These are phyloP conservation scores for Crenuchus spilurus DNA, from an alignment of 2,797 vertebrate genomes.

Conservation along the genomic window DNA sequence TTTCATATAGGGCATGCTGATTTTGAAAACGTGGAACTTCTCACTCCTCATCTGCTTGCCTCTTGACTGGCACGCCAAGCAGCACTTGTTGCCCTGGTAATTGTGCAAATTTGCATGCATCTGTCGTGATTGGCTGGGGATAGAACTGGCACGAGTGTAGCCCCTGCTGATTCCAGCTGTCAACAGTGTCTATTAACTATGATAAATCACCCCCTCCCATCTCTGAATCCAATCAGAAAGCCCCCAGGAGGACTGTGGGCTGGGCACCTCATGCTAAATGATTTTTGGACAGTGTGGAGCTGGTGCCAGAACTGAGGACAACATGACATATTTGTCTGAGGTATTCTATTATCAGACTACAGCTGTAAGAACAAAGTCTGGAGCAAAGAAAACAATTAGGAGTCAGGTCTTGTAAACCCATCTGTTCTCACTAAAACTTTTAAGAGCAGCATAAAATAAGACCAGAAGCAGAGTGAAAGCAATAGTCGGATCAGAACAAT, in stretches of 20 bases:
- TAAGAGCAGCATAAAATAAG: background rate
- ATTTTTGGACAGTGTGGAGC: slow-evolving; percentile 69
- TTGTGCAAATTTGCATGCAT: slow-evolving; percentile 72
- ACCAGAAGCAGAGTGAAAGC: background rate
- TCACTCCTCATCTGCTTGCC: background rate
- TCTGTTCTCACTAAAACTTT: slow-evolving; percentile 16
- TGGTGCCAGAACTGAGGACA: slow-evolving; percentile 50
- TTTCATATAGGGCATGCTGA: background rate
- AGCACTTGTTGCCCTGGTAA: slow-evolving; percentile 63
- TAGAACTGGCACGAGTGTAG: slow-evolving; percentile 64
- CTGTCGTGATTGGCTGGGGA: slow-evolving; percentile 50
- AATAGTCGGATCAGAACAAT: too few relatives aligned
- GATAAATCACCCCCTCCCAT: slow-evolving; percentile 77
- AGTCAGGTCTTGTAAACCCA: background rate
- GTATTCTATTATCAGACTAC: slow-evolving; percentile 54
- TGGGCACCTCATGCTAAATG: slow-evolving; percentile 78
- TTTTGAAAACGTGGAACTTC: background rate
- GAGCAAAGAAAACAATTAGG: background rate
- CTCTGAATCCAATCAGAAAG: slow-evolving; percentile 75
- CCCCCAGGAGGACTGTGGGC: slow-evolving; percentile 71
- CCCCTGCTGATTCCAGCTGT: slow-evolving; percentile 75
- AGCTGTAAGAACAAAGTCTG: slow-evolving; percentile 54
- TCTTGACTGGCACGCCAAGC: slow-evolving; percentile 25
- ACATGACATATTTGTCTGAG: slow-evolving; percentile 53
- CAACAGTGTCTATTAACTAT: slow-evolving; percentile 77